These are phyloP conservation scores for Avahi laniger DNA, from an alignment of 2,797 vertebrate species.

Conservation along the genomic window DNA sequence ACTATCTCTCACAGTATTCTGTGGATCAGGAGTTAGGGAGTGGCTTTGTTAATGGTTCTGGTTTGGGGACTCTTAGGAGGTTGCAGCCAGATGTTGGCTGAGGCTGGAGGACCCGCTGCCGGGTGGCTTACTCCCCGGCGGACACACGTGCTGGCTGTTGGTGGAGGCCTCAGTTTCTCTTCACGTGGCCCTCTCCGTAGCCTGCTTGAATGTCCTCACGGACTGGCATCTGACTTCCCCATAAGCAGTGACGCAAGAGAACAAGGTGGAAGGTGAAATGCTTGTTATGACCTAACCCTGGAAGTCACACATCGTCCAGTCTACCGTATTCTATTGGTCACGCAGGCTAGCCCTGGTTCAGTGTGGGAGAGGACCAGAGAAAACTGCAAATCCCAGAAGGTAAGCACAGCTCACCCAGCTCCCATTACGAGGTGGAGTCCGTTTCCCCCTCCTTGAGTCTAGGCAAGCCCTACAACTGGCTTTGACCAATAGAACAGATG, in stretches of 20 bases:
- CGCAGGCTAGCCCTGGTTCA: background rate
- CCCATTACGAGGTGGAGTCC: background rate
- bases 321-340: background rate
- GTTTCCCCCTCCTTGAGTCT: background rate
- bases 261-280: background rate
- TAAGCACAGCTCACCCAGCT: background rate
- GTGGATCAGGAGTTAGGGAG: background rate
- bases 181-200: background rate
- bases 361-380: background rate
- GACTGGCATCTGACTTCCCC: background rate
- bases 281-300: too few species aligned
- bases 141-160: background rate
- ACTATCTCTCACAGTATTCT: background rate
- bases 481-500: background rate
- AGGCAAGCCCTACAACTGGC: background rate
- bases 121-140: background rate
- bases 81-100: background rate
- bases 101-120: background rate
- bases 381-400: background rate
- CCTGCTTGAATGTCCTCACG: background rate
- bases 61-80: fast-evolving
- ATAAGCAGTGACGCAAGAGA: background rate
- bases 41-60: background rate
- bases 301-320: background rate
- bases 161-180: background rate